phyloP scores from a whole-genome alignment of 2,888 invertebrate species.

The Tenthredo mesomela region DNA sequence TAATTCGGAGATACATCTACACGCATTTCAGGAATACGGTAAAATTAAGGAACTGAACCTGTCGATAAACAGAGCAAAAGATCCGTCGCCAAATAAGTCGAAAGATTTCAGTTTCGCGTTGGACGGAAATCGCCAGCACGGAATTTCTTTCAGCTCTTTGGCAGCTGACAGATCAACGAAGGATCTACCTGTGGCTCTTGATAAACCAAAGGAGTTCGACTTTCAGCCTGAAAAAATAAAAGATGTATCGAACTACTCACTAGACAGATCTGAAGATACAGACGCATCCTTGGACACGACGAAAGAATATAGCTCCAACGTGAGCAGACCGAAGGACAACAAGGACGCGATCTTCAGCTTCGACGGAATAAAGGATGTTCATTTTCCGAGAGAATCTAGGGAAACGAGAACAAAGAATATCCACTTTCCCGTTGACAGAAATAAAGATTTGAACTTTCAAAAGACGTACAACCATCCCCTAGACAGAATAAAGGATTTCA shows the following conservation, averaged over 20 bases:
- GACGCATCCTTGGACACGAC: slow-evolving; percentile 60
- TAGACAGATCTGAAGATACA: slow-evolving; percentile 62
- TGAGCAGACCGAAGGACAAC: slow-evolving; percentile 51
- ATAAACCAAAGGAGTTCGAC: slow-evolving; percentile 65
- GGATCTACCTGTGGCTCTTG: slow-evolving; percentile 62
- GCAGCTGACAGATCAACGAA: slow-evolving; percentile 54
- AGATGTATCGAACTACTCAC: slow-evolving; percentile 60
- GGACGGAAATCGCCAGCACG: slow-evolving; percentile 53
- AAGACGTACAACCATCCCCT: slow-evolving; percentile 67
- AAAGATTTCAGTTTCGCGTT: slow-evolving; percentile 63
- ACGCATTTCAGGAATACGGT: slow-evolving; percentile 69
- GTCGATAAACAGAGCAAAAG: slow-evolving; percentile 63
- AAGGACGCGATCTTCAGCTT: slow-evolving; percentile 53
- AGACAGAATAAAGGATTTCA: slow-evolving; percentile 70
- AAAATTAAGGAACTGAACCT: slow-evolving; percentile 67
- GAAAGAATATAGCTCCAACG: slow-evolving; percentile 23
- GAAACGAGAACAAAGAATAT: slow-evolving; percentile 60
- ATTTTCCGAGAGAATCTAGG: slow-evolving; percentile 20
- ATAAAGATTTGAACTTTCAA: slow-evolving; percentile 68
- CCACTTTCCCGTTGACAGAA: slow-evolving; percentile 64
- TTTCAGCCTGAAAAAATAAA: slow-evolving; percentile 58
- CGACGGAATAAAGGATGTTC: slow-evolving; percentile 58
- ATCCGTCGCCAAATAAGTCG: slow-evolving; percentile 56
- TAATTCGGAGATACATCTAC: slow-evolving; percentile 68
- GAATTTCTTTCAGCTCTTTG: slow-evolving; percentile 30